Conservation (phyloP, 1,140 invertebrate genomes). For the Lordiphosa clarofinis region DNA sequence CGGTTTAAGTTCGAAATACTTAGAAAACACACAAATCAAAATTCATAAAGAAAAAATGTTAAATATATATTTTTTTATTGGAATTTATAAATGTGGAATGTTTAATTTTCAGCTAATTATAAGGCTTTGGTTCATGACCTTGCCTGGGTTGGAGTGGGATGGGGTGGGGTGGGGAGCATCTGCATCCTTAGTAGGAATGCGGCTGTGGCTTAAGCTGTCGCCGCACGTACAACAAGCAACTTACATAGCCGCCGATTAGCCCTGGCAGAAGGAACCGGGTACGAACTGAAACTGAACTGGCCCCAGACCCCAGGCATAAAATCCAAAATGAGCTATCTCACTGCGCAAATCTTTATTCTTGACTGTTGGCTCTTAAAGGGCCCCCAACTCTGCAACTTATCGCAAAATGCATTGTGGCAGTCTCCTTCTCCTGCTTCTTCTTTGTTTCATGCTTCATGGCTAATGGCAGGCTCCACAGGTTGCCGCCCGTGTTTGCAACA, state of each 20-base stretch:
- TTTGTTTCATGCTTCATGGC: conserved; percentile 72
- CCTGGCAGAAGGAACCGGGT: conserved; percentile 24
- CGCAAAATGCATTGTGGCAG: conserved; percentile 72
- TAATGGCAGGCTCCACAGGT: conserved; percentile 74
- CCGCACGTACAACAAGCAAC: conserved; percentile 77
- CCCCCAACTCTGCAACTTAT: conserved; percentile 52
- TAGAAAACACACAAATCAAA: conserved; percentile 9
- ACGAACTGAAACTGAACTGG: too few relatives aligned
- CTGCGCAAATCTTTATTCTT: conserved; percentile 67
- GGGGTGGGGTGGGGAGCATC: conserved; percentile 44
- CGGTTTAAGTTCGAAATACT: conserved; percentile 31
- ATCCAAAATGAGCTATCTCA: conserved; percentile 74
- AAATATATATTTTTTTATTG: conserved; percentile 8
- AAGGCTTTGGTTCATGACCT: conserved; percentile 64
- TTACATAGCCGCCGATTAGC: too few relatives aligned
- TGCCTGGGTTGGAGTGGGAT: conserved; percentile 24
- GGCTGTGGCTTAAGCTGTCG: conserved; percentile 64
- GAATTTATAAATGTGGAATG: conserved; percentile 24
- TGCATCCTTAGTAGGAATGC: conserved; percentile 70
- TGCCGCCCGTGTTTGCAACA: conserved; percentile 66
- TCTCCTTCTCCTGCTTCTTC: conserved; percentile 20
- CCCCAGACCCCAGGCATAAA: conserved; percentile 21
- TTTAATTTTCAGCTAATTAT: conserved; percentile 67
- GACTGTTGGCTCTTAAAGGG: conserved; percentile 57
- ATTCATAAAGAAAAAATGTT: conserved; percentile 11